phyloP scores from a whole-genome alignment of 35 echinoderm and acorn worm genomes.

The Chiridota heheva region DNA sequence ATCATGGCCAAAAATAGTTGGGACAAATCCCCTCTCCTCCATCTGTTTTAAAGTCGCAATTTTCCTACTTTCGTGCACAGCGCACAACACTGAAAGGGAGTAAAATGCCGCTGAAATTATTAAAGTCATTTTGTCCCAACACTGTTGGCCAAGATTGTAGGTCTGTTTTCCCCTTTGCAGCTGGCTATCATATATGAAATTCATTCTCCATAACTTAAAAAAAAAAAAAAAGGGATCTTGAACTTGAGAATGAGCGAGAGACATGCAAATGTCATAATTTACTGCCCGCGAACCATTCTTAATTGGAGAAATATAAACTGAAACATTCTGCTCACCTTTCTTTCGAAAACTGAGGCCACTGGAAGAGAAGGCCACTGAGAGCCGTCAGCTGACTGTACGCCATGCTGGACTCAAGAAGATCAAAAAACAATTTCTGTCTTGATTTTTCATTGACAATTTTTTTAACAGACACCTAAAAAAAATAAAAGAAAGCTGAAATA shows the following conservation, averaged over 20 bases:
- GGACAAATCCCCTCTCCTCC: no score
- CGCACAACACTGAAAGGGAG: no score
- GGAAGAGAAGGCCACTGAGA: conserved; percentile 52
- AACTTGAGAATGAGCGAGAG: not conserved
- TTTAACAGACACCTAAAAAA: conserved; percentile 1
- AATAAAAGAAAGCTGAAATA: not conserved
- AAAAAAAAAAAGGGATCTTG: not conserved
- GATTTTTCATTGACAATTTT: conserved; percentile 42
- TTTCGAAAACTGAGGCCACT: conserved; percentile 68
- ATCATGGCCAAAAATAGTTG: no score
- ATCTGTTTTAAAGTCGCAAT: no score
- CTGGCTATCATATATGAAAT: not conserved
- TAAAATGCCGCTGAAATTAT: no score
- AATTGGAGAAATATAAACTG: not conserved
- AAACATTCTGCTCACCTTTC: conserved; percentile 28
- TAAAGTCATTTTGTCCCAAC: no score
- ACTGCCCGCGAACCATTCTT: not conserved
- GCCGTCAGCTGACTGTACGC: conserved; percentile 53
- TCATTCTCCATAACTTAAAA: not conserved
- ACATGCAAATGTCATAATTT: not conserved
- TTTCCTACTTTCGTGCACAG: no score
- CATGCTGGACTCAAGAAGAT: conserved; percentile 25
- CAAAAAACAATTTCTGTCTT: conserved; percentile 42
- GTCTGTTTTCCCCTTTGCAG: not conserved
- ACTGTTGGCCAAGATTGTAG: no score